These are phyloP conservation scores for Meriones unguiculatus DNA, from an alignment of 2,113 vertebrate species.

Conservation along the genomic window DNA sequence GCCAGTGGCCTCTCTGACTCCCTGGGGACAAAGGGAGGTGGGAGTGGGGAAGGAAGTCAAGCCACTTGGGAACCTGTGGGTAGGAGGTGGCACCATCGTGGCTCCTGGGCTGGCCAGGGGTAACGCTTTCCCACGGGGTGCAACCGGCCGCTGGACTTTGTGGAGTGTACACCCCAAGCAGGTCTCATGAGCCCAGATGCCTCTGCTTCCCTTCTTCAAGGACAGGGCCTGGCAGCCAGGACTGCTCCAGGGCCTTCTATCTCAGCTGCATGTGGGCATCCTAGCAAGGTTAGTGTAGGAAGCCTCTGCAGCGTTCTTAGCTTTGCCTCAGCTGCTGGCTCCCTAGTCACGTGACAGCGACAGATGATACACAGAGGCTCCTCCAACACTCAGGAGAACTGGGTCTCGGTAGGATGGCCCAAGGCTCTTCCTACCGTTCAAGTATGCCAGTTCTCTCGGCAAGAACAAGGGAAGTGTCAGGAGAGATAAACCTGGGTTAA, in stretches of 20 bases:
- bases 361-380: background rate
- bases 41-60: constrained; percentile 68
- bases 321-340: background rate
- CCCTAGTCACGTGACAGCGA: background rate
- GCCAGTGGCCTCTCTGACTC: constrained; percentile 66
- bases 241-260: background rate
- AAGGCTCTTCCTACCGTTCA: background rate
- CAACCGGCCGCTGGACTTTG: constrained; percentile 11
- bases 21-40: constrained; percentile 54
- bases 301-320: background rate
- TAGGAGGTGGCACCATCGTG: constrained; percentile 78
- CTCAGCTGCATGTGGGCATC: background rate
- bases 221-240: background rate
- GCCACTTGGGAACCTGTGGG: constrained; percentile 83
- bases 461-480: background rate
- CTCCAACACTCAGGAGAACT: background rate
- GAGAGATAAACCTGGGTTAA: background rate
- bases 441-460: background rate
- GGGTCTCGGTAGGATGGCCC: background rate
- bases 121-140: constrained; percentile 79
- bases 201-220: background rate
- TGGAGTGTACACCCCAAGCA: background rate
- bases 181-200: background rate
- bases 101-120: constrained; percentile 71
- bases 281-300: background rate